Conservation (phyloP, 2,888 invertebrate genomes). For the Drosophila borealis region DNA sequence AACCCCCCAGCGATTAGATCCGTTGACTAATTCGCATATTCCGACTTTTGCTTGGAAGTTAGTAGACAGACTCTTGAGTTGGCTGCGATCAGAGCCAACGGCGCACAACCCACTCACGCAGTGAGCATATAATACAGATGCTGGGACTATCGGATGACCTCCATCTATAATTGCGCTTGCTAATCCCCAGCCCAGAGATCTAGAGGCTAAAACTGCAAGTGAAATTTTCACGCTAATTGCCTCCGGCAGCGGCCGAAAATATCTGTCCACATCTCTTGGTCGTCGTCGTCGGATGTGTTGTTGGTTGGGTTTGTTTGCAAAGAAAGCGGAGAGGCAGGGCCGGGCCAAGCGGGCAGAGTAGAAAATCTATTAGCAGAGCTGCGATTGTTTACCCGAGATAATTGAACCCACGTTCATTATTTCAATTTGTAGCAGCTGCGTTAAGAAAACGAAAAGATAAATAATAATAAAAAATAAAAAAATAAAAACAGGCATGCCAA, state of each 20-base stretch:
- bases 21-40: slow-evolving; percentile 27
- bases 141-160: slow-evolving; percentile 64
- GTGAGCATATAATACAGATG: slow-evolving; percentile 29
- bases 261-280: slow-evolving; percentile 39
- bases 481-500: slow-evolving; percentile 9
- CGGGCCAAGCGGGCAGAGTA: slow-evolving; percentile 39
- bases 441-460: slow-evolving; percentile 34
- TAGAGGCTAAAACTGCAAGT: slow-evolving; percentile 71
- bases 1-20: slow-evolving; percentile 4
- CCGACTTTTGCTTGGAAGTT: slow-evolving; percentile 28
- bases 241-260: slow-evolving; percentile 63
- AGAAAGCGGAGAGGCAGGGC: slow-evolving; percentile 61
- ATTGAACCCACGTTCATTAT: slow-evolving; percentile 81
- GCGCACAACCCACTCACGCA: slow-evolving; percentile 44
- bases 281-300: slow-evolving; percentile 45
- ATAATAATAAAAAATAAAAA: slow-evolving; percentile 12
- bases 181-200: slow-evolving; percentile 68
- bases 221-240: slow-evolving; percentile 77
- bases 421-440: slow-evolving; percentile 68
- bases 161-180: slow-evolving; percentile 75
- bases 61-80: slow-evolving; percentile 13
- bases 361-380: slow-evolving; percentile 76
- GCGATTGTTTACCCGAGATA: slow-evolving; percentile 77
- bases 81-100: slow-evolving; percentile 35
- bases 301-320: slow-evolving; percentile 67